Percentiles rank a stretch among this genome's conserved stretches.
phyloP scores from a whole-genome alignment of 2,888 invertebrate species.

The Hydroisotoma schaefferi region DNA sequence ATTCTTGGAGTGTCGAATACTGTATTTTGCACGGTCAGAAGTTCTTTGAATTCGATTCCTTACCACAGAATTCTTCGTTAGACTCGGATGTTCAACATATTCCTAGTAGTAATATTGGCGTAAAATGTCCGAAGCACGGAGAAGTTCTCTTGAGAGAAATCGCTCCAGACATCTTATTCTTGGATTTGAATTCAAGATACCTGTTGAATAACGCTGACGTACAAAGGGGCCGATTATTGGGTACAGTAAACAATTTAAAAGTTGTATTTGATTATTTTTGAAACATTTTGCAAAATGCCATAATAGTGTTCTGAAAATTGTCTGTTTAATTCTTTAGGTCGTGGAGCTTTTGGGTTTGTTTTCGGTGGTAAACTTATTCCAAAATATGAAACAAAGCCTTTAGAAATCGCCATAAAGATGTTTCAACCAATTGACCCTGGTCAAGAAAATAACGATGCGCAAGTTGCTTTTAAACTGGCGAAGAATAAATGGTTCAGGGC shows the following conservation, averaged over 20 bases:
- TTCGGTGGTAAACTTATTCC: slow-evolving; percentile 63
- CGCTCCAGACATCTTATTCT: slow-evolving; percentile 83
- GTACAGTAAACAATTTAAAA: slow-evolving; percentile 18
- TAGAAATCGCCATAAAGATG: slow-evolving; percentile 89
- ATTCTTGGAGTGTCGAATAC: slow-evolving; percentile 91
- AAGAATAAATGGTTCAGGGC: slow-evolving; percentile 90
- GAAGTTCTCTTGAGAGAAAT: slow-evolving; percentile 70
- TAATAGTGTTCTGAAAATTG: not conserved
- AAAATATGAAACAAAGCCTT: slow-evolving; percentile 50
- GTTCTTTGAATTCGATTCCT: slow-evolving; percentile 29
- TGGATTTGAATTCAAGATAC: slow-evolving; percentile 78
- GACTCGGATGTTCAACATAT: slow-evolving; percentile 13
- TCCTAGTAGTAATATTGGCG: slow-evolving; percentile 5
- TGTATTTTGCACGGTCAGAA: slow-evolving; percentile 66
- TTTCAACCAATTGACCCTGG: slow-evolving; percentile 90
- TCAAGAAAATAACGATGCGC: slow-evolving; percentile 63
- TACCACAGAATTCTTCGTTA: too few relatives aligned
- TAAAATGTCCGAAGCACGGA: slow-evolving; percentile 71
- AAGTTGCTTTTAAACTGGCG: slow-evolving; percentile 64
- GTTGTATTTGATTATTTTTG: not conserved
- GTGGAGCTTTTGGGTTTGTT: slow-evolving; percentile 98
- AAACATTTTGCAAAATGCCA: not conserved
- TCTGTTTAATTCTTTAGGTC: slow-evolving; percentile 62
- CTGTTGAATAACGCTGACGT: slow-evolving; percentile 80
- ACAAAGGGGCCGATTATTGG: slow-evolving; percentile 53